A percentile compares a stretch with the other conserved stretches of the same genome.
Conservation (phyloP, 2,113 vertebrate species). For the Campylomormyrus tamandua region DNA sequence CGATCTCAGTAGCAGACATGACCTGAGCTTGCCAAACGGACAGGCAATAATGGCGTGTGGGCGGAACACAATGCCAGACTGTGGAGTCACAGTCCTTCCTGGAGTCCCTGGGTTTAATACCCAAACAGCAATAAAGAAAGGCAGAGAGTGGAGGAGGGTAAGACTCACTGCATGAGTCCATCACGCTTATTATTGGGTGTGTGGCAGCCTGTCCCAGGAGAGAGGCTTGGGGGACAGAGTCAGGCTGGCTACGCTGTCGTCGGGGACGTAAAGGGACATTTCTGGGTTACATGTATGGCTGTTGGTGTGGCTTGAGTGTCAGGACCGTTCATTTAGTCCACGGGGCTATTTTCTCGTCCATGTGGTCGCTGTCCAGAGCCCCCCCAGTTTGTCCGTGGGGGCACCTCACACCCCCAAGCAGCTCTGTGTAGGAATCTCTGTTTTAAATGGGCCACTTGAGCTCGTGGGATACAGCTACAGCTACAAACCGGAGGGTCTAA, state of each 20-base stretch:
- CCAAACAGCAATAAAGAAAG: neutral
- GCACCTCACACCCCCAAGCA: neutral
- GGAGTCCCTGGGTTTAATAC: neutral
- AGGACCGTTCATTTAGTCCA: neutral
- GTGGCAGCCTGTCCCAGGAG: neutral
- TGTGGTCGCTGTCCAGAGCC: too few species aligned
- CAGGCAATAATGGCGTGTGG: neutral
- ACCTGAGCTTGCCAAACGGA: neutral
- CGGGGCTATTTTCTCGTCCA: neutral
- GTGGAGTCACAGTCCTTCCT: neutral
- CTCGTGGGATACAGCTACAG: neutral
- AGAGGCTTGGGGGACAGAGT: neutral
- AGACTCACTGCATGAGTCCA: neutral
- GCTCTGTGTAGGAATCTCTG: neutral
- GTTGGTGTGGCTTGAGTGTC: neutral
- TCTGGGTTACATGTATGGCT: neutral
- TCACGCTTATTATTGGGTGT: neutral
- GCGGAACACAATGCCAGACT: neutral
- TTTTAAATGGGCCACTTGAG: neutral
- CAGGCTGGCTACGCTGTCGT: neutral
- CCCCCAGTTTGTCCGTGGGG: neutral
- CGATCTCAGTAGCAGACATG: neutral
- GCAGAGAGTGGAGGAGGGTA: neutral
- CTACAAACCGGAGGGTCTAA: neutral
- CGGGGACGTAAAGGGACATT: neutral